Evolutionary conservation across 1,140 invertebrate genomes (phyloP).

Genomic region (Drosophila sucinea): DNA sequence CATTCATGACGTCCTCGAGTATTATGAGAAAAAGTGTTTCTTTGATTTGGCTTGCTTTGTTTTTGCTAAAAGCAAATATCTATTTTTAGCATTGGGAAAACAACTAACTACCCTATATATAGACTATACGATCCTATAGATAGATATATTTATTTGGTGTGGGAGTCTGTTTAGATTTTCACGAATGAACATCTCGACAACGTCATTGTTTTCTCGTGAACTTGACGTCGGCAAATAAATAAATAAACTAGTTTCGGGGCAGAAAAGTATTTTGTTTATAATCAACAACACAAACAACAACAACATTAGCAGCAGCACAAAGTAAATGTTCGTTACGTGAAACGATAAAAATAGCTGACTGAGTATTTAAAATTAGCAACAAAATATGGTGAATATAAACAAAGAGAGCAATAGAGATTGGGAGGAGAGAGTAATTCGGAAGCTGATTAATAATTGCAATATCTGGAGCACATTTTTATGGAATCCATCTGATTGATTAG

Average conservation of each 20-base stretch:
- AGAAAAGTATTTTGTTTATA: constrained; percentile 70
- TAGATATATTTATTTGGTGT: constrained; percentile 30
- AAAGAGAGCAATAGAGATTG: constrained; percentile 6
- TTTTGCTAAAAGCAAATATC: constrained; percentile 3
- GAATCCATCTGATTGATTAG: no score
- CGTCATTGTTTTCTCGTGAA: constrained; percentile 74
- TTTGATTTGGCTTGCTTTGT: background rate
- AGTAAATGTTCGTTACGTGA: constrained; percentile 68
- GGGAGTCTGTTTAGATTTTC: constrained; percentile 41
- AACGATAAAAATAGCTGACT: constrained; percentile 62
- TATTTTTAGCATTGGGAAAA: constrained; percentile 3
- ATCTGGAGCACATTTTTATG: no score
- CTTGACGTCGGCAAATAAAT: constrained; percentile 73
- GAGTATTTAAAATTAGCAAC: constrained; percentile 55
- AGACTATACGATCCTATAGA: constrained; percentile 14
- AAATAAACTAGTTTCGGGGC: constrained; percentile 35
- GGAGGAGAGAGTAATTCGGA: constrained; percentile 24
- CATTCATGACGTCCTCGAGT: constrained; percentile 52
- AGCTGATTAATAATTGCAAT: constrained; percentile 43
- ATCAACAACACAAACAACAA: constrained; percentile 45
- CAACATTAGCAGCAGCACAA: constrained; percentile 45
- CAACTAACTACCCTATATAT: constrained; percentile 14
- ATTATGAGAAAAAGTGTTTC: constrained; percentile 47
- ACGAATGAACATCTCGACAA: constrained; percentile 34
- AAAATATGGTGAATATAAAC: constrained; percentile 26